Evolutionary conservation across 2,113 vertebrate species (phyloP).

Genomic region (Buteo buteo): DNA sequence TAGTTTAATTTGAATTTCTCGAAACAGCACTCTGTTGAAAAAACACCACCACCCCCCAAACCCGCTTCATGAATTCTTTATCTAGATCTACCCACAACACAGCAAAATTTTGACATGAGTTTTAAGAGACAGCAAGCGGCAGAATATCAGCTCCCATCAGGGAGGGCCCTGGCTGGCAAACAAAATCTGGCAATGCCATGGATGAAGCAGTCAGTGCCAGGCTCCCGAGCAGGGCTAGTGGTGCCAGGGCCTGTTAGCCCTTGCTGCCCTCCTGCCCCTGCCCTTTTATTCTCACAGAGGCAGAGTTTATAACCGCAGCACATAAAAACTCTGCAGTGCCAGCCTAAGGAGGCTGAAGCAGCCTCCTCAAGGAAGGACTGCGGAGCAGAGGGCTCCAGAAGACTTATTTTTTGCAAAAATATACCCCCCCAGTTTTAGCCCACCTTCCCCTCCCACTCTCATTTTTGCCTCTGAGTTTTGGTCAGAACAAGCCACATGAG

Average conservation of each 20-base stretch:
- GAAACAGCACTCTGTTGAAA: not conserved
- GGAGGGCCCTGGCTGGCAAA: not conserved
- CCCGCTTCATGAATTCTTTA: not conserved
- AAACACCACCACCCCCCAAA: not conserved
- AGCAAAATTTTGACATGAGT: not conserved
- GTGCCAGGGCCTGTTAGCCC: not conserved
- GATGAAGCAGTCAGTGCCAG: not conserved
- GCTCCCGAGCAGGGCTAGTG: not conserved
- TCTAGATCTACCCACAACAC: not conserved
- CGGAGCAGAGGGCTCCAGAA: not conserved
- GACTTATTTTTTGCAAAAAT: not conserved
- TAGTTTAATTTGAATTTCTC: slow-evolving; percentile 20
- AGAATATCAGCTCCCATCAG: not conserved
- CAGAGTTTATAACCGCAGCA: not conserved
- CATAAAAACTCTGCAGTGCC: not conserved
- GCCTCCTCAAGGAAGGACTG: not conserved
- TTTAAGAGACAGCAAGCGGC: not conserved
- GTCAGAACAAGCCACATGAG: no score
- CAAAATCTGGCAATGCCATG: not conserved
- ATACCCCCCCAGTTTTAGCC: not conserved
- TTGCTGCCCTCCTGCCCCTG: not conserved
- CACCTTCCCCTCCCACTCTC: not conserved
- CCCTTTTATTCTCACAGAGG: not conserved
- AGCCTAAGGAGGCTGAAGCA: not conserved
- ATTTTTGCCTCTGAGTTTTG: not conserved